Conservation (phyloP, 2,113 vertebrate species). For the Callipepla squamata region DNA sequence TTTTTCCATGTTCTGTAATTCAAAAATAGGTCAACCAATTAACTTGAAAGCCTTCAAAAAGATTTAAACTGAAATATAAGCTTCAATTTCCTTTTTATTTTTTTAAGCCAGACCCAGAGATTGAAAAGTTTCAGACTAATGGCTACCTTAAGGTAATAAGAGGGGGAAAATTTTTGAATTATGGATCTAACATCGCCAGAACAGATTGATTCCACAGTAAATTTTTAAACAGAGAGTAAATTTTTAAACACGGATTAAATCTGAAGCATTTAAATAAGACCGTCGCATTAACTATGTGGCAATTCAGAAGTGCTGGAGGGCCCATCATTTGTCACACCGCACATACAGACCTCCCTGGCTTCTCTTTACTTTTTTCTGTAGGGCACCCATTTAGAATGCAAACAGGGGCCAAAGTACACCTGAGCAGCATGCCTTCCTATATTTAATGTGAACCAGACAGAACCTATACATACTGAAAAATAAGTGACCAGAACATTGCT, state of each 20-base stretch:
- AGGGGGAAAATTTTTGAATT: constrained; percentile 39
- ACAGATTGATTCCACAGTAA: constrained; percentile 32
- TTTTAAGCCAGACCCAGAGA: not conserved
- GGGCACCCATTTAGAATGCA: not conserved
- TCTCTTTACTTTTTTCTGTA: not conserved
- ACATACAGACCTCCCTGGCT: not conserved
- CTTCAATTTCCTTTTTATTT: not conserved
- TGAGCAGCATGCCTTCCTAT: not conserved
- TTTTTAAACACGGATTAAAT: constrained; percentile 43
- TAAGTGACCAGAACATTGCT: not conserved
- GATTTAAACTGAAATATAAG: not conserved
- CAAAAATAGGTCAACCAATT: constrained; percentile 24
- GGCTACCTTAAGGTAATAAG: constrained; percentile 2
- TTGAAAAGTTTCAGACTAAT: not conserved
- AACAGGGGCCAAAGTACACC: not conserved
- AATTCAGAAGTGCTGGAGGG: constrained; percentile 15
- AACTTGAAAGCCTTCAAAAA: constrained; percentile 31
- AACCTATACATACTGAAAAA: not conserved
- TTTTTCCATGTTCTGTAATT: constrained; percentile 31
- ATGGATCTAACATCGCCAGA: constrained; percentile 11
- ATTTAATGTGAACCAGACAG: not conserved
- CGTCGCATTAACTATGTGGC: constrained; percentile 1
- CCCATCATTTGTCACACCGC: not conserved
- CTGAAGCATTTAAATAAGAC: constrained; percentile 44
- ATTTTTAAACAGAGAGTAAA: constrained; percentile 52